These are phyloP conservation scores for Drosophila pachea DNA, from an alignment of 1,140 invertebrate species.

Conservation along the genomic window DNA sequence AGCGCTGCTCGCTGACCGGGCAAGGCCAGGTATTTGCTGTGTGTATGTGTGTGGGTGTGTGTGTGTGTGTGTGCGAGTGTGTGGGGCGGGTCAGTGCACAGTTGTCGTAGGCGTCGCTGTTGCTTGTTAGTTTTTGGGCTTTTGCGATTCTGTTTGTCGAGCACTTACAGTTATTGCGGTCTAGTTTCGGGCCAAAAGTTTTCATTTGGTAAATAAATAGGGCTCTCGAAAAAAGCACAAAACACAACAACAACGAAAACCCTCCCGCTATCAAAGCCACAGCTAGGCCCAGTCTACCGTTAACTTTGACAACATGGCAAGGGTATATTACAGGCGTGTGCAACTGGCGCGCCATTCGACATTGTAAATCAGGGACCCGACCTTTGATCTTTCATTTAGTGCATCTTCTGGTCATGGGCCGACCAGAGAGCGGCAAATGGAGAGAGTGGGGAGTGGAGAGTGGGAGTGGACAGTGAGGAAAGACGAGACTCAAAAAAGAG, in stretches of 20 bases:
- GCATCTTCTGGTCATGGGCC: too few species aligned
- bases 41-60: background rate
- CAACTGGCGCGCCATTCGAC: too few species aligned
- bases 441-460: too few species aligned
- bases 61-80: background rate
- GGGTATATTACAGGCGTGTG: too few species aligned
- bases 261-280: too few species aligned
- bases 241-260: background rate
- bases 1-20: conserved; percentile 10
- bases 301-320: too few species aligned
- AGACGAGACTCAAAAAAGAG: too few species aligned
- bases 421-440: too few species aligned
- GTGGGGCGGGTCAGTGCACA: conserved; percentile 22
- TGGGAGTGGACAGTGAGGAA: too few species aligned
- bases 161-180: conserved; percentile 75
- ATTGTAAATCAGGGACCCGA: too few species aligned
- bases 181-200: conserved; percentile 52
- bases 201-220: conserved; percentile 65
- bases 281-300: too few species aligned
- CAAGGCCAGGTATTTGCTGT: conserved; percentile 1
- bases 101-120: conserved; percentile 9
- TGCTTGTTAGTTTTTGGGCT: conserved; percentile 41
- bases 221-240: conserved; percentile 15
- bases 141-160: conserved; percentile 54
- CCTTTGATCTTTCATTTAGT: too few species aligned